Conservation (phyloP, 2,113 vertebrate species). For the Turdus rufiventris region DNA sequence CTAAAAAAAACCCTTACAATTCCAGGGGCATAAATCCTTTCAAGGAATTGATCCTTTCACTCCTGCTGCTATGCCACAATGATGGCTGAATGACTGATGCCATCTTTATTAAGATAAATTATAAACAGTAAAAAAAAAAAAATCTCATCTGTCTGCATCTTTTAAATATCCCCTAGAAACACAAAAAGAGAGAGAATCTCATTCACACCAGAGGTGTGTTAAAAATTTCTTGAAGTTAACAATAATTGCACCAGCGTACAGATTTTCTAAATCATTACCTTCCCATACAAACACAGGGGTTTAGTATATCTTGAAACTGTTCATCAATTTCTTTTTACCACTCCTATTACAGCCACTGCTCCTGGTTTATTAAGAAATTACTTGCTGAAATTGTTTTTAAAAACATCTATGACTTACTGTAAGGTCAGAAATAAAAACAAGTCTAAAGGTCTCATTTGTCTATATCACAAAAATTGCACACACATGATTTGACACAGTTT, state of each 20-base stretch:
- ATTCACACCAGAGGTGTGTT: conserved; percentile 30
- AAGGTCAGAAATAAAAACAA: neutral
- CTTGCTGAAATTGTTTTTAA: conserved; percentile 31
- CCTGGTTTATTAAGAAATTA: conserved; percentile 39
- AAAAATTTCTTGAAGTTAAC: conserved; percentile 63
- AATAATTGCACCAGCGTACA: conserved; percentile 57
- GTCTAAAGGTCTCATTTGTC: conserved; percentile 23
- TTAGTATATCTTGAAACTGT: neutral
- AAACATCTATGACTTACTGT: conserved; percentile 13
- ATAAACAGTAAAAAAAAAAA: neutral
- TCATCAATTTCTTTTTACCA: neutral
- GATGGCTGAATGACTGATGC: neutral
- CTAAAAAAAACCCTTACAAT: neutral
- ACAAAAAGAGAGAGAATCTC: conserved; percentile 49
- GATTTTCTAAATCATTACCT: conserved; percentile 71
- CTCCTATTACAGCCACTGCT: neutral
- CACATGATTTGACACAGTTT: conserved; percentile 41
- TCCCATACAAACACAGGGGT: conserved; percentile 47
- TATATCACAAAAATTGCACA: conserved; percentile 7
- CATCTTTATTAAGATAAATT: conserved; percentile 19
- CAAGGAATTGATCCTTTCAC: conserved; percentile 6
- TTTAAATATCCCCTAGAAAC: conserved; percentile 66
- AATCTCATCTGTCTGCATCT: neutral
- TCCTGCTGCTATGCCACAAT: neutral
- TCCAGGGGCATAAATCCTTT: neutral